Evolutionary conservation across 2,888 invertebrate species (phyloP).

Genomic region (Spialia ferax): DNA sequence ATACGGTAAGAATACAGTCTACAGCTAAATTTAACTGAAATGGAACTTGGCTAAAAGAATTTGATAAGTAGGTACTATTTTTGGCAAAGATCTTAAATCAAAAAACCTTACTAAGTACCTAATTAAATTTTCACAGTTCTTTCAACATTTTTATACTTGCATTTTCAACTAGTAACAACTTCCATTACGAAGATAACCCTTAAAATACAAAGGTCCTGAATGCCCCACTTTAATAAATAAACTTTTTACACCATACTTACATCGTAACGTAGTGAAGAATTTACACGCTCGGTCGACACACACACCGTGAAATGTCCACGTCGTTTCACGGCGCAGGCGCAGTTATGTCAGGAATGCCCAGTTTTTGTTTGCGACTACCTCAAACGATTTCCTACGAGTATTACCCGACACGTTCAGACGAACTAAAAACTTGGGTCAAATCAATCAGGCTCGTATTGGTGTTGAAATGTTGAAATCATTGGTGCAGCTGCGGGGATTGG

Average conservation of each 20-base stretch:
- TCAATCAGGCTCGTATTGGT: conserved; percentile 23
- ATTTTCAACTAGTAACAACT: no score
- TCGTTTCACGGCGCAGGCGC: conserved; percentile 60
- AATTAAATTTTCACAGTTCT: no score
- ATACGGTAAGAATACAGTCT: no score
- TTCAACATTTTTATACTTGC: no score
- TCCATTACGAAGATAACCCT: neutral
- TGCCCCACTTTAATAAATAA: conserved; percentile 26
- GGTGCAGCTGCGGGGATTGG: neutral
- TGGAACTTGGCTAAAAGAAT: no score
- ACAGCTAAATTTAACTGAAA: no score
- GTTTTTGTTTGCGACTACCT: conserved; percentile 65
- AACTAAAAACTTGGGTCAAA: conserved; percentile 50
- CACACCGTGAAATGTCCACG: conserved; percentile 71
- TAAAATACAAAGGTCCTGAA: neutral
- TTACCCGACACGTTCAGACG: conserved; percentile 67
- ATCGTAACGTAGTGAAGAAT: conserved; percentile 57
- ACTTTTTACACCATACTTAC: conserved; percentile 29
- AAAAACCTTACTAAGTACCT: no score
- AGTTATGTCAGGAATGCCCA: conserved; percentile 72
- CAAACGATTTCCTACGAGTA: conserved; percentile 65
- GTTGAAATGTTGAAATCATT: conserved; percentile 31
- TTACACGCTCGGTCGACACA: conserved; percentile 65
- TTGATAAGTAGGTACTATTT: no score
- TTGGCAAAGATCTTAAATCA: no score